Base-by-base conservation (phyloP, 1,140 invertebrate species). In the Teleogryllus occipitalis region DNA sequence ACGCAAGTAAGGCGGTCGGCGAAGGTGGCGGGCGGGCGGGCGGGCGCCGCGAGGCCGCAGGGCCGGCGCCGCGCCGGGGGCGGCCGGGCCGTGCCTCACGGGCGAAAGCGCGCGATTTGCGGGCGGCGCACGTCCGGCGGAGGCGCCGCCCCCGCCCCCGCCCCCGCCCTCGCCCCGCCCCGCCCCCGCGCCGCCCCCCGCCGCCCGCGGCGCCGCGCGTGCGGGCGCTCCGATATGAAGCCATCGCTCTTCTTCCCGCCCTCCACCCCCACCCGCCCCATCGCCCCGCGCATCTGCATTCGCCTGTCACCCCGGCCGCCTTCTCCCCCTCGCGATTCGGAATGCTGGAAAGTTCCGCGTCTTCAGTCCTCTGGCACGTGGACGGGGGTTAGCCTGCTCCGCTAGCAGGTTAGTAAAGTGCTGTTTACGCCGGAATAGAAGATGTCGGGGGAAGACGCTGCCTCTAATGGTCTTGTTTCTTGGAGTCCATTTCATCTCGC, bases 11-110 rank as follows among this genome's bases (percentile, higher is more conserved):
- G 27, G 27, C 27, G 1, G 27, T 1, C 5, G 27, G 27, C 27
- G 27, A 39, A 39, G 27, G 27, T 39, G 27, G 27, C 27, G 27
- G 27, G 27, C 27, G 27, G 5, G 27, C 27, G 27, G n/a, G 27
- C 27, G 1, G 27, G 27, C 27, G 27, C 27, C 27, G 27, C 27
- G 27, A n/a, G n/a, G 27, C 27, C 27, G 27, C 27, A 39, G 27
- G n/a, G 27, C 27, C 27, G 27, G 27, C 27, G 27, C 27, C 27
- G 27, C 27, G 27, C 27, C 27, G 27, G 27, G 27, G 54, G 18
- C 54, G 54, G 54, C 54, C 54, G 54, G 54, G 54, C 54, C 54
- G 54, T 65, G 54, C 54, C 54, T 65, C 54, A 65, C 54, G 54
- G 54, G 10, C 54, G 18, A 65, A 65, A 65, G 54, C 54, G 18